phyloP scores from a whole-genome alignment of 2,113 vertebrate species.

The Theristicus caerulescens region DNA sequence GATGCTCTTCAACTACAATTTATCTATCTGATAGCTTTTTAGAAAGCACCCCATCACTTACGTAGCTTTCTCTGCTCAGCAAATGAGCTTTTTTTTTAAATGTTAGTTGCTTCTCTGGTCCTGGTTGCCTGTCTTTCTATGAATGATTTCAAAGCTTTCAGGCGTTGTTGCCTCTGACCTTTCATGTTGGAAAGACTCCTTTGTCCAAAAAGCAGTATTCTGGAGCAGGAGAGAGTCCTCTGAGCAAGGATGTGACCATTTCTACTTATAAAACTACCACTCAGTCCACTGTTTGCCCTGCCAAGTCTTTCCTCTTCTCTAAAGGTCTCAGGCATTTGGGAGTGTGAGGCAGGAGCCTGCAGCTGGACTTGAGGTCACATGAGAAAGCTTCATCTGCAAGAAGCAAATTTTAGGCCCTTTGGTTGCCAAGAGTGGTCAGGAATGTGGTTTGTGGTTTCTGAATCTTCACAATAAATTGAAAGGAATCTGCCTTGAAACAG shows the following conservation, averaged over 20 bases:
- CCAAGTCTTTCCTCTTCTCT: background rate
- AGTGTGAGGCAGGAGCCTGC: background rate
- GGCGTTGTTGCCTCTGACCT: background rate
- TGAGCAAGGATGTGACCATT: background rate
- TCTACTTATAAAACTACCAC: background rate
- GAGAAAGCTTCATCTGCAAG: background rate
- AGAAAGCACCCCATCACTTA: background rate
- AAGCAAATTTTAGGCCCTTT: background rate
- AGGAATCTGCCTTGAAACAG: constrained; percentile 39
- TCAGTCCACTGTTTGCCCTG: background rate
- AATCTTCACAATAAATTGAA: background rate
- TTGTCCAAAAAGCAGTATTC: background rate
- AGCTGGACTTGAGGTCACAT: background rate
- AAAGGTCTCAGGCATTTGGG: background rate
- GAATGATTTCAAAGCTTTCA: background rate
- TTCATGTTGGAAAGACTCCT: background rate
- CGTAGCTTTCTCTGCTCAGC: background rate
- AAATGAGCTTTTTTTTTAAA: background rate
- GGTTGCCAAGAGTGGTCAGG: constrained; percentile 15
- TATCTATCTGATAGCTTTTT: background rate
- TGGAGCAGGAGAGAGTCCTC: background rate
- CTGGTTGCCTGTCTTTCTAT: background rate
- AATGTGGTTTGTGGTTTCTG: constrained; percentile 53
- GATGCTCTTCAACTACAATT: background rate
- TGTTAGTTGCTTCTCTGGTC: background rate